Evolutionary conservation across 2,888 invertebrate species (phyloP).

Genomic region (Caenorhabditis panamensis): DNA sequence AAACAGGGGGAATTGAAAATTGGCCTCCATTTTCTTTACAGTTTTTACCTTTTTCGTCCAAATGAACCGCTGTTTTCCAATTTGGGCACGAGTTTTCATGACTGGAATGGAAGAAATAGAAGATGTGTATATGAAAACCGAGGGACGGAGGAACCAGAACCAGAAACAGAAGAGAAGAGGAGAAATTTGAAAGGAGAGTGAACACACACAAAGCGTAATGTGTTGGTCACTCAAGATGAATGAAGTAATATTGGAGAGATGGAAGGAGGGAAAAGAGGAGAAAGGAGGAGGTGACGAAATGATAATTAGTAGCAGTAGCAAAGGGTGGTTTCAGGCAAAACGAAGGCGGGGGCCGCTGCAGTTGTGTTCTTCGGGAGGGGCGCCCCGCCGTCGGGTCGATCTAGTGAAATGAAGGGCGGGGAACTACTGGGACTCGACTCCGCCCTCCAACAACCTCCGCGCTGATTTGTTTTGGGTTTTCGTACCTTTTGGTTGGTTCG

Average conservation of each 20-base stretch:
- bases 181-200: conserved; percentile 23
- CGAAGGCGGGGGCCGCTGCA: neutral
- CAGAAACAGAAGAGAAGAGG: conserved; percentile 21
- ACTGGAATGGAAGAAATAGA: conserved; percentile 42
- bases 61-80: conserved; percentile 63
- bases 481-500: neutral
- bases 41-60: conserved; percentile 73
- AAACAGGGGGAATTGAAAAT: conserved; percentile 10
- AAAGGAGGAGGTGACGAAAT: conserved; percentile 30
- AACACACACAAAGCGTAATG: conserved; percentile 47
- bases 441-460: conserved; percentile 36
- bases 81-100: conserved; percentile 59
- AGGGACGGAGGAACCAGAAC: too few relatives aligned
- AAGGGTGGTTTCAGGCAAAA: conserved; percentile 44
- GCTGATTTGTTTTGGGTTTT: conserved; percentile 46
- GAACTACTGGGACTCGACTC: conserved; percentile 1
- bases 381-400: conserved; percentile 47
- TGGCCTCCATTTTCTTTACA: conserved; percentile 28
- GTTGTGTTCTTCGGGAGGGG: conserved; percentile 27
- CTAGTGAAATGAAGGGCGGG: conserved; percentile 48
- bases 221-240: conserved; percentile 57
- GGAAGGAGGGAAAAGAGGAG: conserved; percentile 5
- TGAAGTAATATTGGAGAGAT: conserved; percentile 37
- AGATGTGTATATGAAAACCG: too few relatives aligned
- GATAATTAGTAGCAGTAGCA: conserved; percentile 49